Percentiles rank a stretch among this genome's conserved stretches.
Evolutionary conservation across 2,797 vertebrate genomes (phyloP).

Genomic region (Tympanoctomys barrerae): DNA sequence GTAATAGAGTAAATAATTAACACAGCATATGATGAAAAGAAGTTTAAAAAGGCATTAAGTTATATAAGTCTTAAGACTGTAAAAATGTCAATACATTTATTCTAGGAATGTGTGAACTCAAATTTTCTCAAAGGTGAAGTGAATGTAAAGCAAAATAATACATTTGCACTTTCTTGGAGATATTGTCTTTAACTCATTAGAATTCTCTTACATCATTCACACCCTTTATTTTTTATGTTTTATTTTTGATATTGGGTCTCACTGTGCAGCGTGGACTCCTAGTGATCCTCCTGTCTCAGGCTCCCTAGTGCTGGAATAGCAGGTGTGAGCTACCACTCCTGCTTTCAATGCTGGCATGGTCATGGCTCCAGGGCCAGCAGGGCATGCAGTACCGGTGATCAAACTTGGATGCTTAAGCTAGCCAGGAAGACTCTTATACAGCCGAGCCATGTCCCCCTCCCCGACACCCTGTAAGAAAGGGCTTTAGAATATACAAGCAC

Average conservation of each 20-base stretch:
- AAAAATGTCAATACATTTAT: not conserved
- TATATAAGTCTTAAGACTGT: not conserved
- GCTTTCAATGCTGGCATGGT: too few species aligned
- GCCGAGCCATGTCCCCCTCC: too few species aligned
- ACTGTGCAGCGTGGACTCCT: too few species aligned
- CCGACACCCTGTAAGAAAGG: not conserved
- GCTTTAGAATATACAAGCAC: not conserved
- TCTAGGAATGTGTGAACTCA: not conserved
- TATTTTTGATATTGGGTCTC: too few species aligned
- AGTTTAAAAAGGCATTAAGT: not conserved
- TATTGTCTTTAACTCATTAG: not conserved
- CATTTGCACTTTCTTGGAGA: not conserved
- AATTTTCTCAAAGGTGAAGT: not conserved
- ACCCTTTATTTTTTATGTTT: too few species aligned
- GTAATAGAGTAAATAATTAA: not conserved
- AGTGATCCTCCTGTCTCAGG: too few species aligned
- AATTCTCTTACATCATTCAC: not conserved
- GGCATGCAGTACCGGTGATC: too few species aligned
- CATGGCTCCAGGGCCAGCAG: too few species aligned
- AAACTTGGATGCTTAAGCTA: too few species aligned
- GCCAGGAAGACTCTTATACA: too few species aligned
- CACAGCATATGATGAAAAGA: not conserved
- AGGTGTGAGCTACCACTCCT: too few species aligned
- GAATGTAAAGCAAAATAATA: not conserved
- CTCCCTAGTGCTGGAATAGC: too few species aligned